These are phyloP conservation scores for Pseudois nayaur DNA, from an alignment of 2,113 vertebrate species.

Conservation along the genomic window DNA sequence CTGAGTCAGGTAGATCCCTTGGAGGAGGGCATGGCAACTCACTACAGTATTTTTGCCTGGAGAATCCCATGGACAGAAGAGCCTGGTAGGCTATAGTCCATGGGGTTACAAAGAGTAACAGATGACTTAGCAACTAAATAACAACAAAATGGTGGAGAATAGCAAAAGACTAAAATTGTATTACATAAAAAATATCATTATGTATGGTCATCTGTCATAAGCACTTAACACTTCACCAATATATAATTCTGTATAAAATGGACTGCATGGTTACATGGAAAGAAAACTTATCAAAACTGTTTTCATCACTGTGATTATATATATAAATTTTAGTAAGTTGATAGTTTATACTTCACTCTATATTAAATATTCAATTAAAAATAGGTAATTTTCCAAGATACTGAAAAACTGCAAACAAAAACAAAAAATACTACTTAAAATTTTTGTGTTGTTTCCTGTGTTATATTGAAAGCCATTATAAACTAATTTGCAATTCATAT, in stretches of 20 bases:
- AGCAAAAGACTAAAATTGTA: neutral
- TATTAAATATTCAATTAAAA: neutral
- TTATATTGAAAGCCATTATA: neutral
- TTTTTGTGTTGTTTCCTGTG: neutral
- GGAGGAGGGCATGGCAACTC: neutral
- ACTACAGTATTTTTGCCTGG: neutral
- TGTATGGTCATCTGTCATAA: neutral
- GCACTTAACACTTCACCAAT: neutral
- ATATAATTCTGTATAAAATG: neutral
- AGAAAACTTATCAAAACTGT: neutral
- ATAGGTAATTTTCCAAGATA: neutral
- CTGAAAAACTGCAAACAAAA: neutral
- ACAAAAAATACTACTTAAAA: neutral
- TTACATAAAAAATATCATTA: neutral
- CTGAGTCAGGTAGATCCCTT: neutral
- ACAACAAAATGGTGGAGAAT: neutral
- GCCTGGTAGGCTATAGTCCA: neutral
- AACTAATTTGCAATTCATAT: conserved; percentile 14
- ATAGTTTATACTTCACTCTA: neutral
- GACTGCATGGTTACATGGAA: neutral
- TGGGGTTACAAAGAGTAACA: neutral
- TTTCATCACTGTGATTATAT: neutral
- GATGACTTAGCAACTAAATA: neutral
- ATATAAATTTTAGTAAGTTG: neutral
- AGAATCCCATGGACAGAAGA: neutral